These are phyloP conservation scores for Siphlonurus alternatus DNA, from an alignment of 2,888 invertebrate genomes.

Conservation along the genomic window DNA sequence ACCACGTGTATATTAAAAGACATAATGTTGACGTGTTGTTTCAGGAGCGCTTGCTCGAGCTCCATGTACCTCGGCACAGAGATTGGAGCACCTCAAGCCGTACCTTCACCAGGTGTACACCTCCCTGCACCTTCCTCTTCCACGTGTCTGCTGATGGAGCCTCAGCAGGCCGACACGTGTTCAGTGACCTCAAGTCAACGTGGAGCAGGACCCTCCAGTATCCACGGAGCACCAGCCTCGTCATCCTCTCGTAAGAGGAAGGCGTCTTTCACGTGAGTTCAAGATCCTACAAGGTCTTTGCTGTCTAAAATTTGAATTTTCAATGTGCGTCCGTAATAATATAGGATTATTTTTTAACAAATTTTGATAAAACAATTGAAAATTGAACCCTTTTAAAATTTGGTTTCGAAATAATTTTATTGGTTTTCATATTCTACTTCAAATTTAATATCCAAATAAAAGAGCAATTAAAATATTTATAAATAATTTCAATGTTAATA, in stretches of 20 bases:
- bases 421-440: too few species aligned
- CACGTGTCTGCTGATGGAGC: background rate
- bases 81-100: background rate
- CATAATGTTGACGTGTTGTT: background rate
- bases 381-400: too few species aligned
- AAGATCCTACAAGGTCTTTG: too few species aligned
- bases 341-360: too few species aligned
- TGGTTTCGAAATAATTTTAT: too few species aligned
- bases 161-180: background rate
- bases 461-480: too few species aligned
- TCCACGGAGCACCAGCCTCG: background rate
- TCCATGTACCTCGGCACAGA: background rate
- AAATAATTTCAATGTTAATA: too few species aligned
- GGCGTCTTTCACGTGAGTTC: slow-evolving; percentile 6
- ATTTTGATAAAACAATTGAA: too few species aligned
- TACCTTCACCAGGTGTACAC: background rate
- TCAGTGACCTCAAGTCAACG: background rate
- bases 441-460: too few species aligned
- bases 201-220: background rate
- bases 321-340: too few species aligned
- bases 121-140: background rate
- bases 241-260: background rate
- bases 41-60: background rate
- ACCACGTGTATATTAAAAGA: background rate
- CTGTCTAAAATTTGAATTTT: too few species aligned